Evolutionary conservation across 2,113 vertebrate species (phyloP).

Genomic region (Thunnus maccoyii): DNA sequence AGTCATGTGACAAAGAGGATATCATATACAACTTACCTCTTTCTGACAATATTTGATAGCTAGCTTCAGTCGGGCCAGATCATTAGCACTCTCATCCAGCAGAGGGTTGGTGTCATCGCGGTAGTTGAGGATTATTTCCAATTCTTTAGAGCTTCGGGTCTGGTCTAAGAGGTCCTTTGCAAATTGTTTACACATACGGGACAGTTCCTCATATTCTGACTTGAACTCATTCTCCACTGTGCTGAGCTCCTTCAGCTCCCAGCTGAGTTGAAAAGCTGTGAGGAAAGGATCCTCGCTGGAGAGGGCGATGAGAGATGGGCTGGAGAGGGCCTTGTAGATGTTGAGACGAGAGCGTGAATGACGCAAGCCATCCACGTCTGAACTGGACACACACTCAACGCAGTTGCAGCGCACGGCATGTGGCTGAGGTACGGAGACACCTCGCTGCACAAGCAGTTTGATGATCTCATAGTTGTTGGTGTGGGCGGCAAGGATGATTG

Average conservation of each 20-base stretch:
- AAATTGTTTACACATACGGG: slow-evolving; percentile 92
- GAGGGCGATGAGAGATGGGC: slow-evolving; percentile 93
- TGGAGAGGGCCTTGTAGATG: slow-evolving; percentile 95
- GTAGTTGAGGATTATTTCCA: slow-evolving; percentile 97
- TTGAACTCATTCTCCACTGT: slow-evolving; percentile 98
- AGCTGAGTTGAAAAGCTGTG: slow-evolving; percentile 96
- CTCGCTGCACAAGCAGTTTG: slow-evolving; percentile 95
- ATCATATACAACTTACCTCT: slow-evolving; percentile 87
- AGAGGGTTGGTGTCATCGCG: slow-evolving; percentile 92
- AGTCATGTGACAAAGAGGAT: not conserved
- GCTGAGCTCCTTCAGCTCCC: slow-evolving; percentile 97
- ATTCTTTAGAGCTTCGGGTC: slow-evolving; percentile 95
- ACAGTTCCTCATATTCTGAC: slow-evolving; percentile 95
- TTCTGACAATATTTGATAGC: slow-evolving; percentile 98
- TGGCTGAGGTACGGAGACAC: slow-evolving; percentile 95
- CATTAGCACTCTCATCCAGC: slow-evolving; percentile 90
- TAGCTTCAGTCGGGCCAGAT: slow-evolving; percentile 95
- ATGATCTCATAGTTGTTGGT: slow-evolving; percentile 99
- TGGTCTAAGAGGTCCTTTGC: slow-evolving; percentile 98
- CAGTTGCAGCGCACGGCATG: slow-evolving; percentile 97
- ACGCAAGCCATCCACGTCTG: slow-evolving; percentile 94
- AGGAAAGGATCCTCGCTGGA: slow-evolving; percentile 99
- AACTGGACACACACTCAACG: slow-evolving; percentile 92
- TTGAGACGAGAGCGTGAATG: slow-evolving; percentile 96
- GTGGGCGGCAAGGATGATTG: slow-evolving; percentile 97